Evolutionary conservation across 2,888 invertebrate genomes (phyloP).

Genomic region (Notodonta ziczac): DNA sequence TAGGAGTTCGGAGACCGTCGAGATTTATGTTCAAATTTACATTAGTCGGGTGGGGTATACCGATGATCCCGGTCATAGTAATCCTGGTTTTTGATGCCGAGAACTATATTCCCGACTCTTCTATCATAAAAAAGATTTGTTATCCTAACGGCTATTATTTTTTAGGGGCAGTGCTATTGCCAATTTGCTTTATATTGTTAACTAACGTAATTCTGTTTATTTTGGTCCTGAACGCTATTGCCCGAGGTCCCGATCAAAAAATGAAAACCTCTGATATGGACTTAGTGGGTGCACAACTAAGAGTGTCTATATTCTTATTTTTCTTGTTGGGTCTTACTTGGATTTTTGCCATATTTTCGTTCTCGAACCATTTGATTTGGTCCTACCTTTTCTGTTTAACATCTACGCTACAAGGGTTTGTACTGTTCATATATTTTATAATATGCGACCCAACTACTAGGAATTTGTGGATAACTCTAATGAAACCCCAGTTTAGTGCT

Average conservation of each 20-base stretch:
- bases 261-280: conserved; percentile 69
- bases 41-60: conserved; percentile 86
- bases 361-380: conserved; percentile 78
- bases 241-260: conserved; percentile 78
- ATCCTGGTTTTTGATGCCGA: conserved; percentile 72
- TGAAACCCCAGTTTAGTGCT: conserved; percentile 62
- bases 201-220: conserved; percentile 83
- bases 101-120: conserved; percentile 70
- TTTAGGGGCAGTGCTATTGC: conserved; percentile 79
- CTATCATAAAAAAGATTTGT: conserved; percentile 67
- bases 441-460: conserved; percentile 82
- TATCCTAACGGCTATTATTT: conserved; percentile 82
- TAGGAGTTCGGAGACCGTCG: conserved; percentile 83
- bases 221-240: conserved; percentile 81
- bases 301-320: conserved; percentile 84
- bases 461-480: conserved; percentile 77
- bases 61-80: conserved; percentile 79
- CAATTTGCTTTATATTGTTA: conserved; percentile 78
- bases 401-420: conserved; percentile 86
- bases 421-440: conserved; percentile 86
- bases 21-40: conserved; percentile 87
- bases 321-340: conserved; percentile 86
- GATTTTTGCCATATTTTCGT: conserved; percentile 85
- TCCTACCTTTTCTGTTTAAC: conserved; percentile 87
- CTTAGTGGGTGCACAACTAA: conserved; percentile 77